Evolutionary conservation across 2,113 vertebrate species (phyloP).

Genomic region (Silurus asotus): DNA sequence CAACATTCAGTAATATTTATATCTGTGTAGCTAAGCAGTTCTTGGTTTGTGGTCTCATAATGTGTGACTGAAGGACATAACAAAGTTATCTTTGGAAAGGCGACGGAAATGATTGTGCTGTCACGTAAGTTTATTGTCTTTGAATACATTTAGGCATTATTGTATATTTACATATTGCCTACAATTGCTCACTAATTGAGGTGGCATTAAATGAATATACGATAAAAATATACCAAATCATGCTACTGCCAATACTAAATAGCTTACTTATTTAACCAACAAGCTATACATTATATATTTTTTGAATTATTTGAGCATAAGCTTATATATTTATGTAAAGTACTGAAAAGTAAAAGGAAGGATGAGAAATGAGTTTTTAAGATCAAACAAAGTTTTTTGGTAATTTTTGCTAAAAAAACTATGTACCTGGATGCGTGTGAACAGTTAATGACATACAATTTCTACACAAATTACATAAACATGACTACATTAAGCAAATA

Average conservation of each 20-base stretch:
- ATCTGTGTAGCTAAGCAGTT: not conserved
- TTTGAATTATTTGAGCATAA: no score
- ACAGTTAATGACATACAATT: not conserved
- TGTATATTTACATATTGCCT: not conserved
- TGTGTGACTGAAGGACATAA: constrained; percentile 19
- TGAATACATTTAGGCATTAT: not conserved
- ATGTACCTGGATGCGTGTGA: not conserved
- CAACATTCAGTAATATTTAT: not conserved
- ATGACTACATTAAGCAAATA: not conserved
- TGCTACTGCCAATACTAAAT: not conserved
- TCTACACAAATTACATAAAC: not conserved
- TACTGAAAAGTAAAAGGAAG: no score
- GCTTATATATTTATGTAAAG: no score
- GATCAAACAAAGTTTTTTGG: no score
- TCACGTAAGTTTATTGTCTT: not conserved
- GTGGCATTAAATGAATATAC: not conserved
- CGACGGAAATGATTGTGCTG: not conserved
- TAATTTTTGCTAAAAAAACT: no score
- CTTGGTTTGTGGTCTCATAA: constrained; percentile 8
- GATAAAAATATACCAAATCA: not conserved
- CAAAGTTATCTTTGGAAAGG: not conserved
- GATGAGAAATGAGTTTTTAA: no score
- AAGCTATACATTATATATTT: no score
- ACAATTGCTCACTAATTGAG: not conserved
- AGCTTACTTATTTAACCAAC: no score